These are phyloP conservation scores for Anthophora plumipes DNA, from an alignment of 2,888 invertebrate genomes.

Conservation along the genomic window DNA sequence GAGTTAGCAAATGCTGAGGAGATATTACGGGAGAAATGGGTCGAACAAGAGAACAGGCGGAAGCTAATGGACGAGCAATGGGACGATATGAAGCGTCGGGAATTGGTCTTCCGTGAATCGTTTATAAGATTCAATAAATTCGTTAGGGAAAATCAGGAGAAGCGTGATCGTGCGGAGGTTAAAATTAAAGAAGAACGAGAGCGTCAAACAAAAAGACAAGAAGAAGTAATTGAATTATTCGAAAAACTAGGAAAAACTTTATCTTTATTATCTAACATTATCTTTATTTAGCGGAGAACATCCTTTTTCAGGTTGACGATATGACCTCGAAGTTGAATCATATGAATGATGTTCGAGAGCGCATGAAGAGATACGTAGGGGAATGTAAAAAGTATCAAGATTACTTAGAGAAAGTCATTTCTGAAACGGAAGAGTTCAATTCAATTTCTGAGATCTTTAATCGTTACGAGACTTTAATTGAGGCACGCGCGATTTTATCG, in stretches of 20 bases:
- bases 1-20: conserved; percentile 86
- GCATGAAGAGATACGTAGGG: conserved; percentile 87
- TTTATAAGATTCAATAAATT: conserved; percentile 89
- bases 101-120: conserved; percentile 86
- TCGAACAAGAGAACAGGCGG: conserved; percentile 84
- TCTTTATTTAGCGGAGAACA: background rate
- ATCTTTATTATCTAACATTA: background rate
- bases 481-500: conserved; percentile 86
- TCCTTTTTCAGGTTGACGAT: conserved; percentile 83
- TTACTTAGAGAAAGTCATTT: conserved; percentile 87
- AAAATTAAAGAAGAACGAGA: conserved; percentile 87
- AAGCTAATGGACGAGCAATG: conserved; percentile 86
- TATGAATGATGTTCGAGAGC: conserved; percentile 85
- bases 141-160: conserved; percentile 88
- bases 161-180: conserved; percentile 87
- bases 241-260: too few species aligned
- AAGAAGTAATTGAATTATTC: conserved; percentile 79
- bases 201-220: conserved; percentile 84
- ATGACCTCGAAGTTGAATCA: conserved; percentile 85
- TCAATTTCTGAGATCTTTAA: conserved; percentile 88
- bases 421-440: conserved; percentile 86
- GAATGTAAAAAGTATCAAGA: conserved; percentile 87
- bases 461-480: conserved; percentile 88
- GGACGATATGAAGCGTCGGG: conserved; percentile 86
- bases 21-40: conserved; percentile 85